Conservation (phyloP, 2,797 vertebrate species). For the Enteromius argenteus region DNA sequence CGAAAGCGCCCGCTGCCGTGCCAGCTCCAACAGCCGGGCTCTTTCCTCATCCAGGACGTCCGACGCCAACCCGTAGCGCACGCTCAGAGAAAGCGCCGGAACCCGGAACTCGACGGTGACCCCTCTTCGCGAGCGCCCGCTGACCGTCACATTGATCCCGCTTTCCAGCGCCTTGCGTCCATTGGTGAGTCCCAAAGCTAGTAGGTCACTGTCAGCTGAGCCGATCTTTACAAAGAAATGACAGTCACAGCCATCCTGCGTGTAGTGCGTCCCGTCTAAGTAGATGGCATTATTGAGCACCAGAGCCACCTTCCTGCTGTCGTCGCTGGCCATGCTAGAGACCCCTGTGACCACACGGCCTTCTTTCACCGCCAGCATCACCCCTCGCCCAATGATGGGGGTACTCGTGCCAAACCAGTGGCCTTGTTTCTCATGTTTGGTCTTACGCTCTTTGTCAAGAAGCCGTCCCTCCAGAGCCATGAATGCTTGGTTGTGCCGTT, state of each 20-base stretch:
- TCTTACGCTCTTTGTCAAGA: constrained; percentile 89
- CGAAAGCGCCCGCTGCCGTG: constrained; percentile 90
- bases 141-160: constrained; percentile 93
- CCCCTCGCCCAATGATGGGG: constrained; percentile 93
- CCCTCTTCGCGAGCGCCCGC: constrained; percentile 93
- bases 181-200: constrained; percentile 91
- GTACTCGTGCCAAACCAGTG: constrained; percentile 97
- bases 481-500: constrained; percentile 97
- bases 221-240: constrained; percentile 98
- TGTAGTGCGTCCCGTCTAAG: constrained; percentile 95
- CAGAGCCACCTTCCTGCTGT: constrained; percentile 92
- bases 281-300: constrained; percentile 95
- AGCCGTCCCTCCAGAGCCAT: constrained; percentile 96
- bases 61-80: constrained; percentile 89
- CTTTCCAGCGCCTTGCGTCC: constrained; percentile 93
- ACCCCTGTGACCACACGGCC: constrained; percentile 89
- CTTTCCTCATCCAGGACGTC: constrained; percentile 96
- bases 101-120: constrained; percentile 93
- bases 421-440: constrained; percentile 89
- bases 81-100: constrained; percentile 87
- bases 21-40: constrained; percentile 92
- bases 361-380: constrained; percentile 97
- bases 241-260: constrained; percentile 92
- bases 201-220: constrained; percentile 90
- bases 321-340: constrained; percentile 90